A percentile compares a stretch with the other conserved stretches of the same genome.
phyloP scores from a whole-genome alignment of 2,888 invertebrate species.

The Conistra vaccinii region DNA sequence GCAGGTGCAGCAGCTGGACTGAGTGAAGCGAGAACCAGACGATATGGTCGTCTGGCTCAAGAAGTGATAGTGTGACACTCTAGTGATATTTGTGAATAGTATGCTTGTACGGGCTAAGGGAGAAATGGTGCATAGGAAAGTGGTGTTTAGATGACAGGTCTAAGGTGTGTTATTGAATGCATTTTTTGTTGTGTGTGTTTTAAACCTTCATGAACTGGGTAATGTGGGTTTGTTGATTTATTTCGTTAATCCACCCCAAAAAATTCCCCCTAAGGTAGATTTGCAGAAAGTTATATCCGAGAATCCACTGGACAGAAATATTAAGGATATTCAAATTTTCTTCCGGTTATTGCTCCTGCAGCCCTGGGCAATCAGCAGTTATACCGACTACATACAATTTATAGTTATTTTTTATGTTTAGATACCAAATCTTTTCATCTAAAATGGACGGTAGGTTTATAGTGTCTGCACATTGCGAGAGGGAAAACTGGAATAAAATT shows the following conservation, averaged over 20 bases:
- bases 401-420: background rate
- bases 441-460: background rate
- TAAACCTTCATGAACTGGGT: background rate
- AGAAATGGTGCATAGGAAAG: too few relatives aligned
- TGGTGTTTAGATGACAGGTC: too few relatives aligned
- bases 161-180: conserved; percentile 13
- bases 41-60: conserved; percentile 66
- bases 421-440: background rate
- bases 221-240: background rate
- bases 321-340: background rate
- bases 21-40: conserved; percentile 74
- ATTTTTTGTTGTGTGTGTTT: background rate
- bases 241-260: background rate
- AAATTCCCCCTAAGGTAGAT: background rate
- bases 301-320: background rate
- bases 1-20: conserved; percentile 89
- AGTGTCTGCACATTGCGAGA: background rate
- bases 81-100: conserved; percentile 42
- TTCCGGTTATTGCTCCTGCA: background rate
- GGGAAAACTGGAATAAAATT: background rate
- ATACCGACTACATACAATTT: background rate
- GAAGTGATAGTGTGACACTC: conserved; percentile 61
- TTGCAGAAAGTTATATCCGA: background rate
- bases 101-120: conserved; percentile 40
- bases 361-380: background rate